phyloP scores from a whole-genome alignment of 2,888 invertebrate species.

The Cephus nigrinus region DNA sequence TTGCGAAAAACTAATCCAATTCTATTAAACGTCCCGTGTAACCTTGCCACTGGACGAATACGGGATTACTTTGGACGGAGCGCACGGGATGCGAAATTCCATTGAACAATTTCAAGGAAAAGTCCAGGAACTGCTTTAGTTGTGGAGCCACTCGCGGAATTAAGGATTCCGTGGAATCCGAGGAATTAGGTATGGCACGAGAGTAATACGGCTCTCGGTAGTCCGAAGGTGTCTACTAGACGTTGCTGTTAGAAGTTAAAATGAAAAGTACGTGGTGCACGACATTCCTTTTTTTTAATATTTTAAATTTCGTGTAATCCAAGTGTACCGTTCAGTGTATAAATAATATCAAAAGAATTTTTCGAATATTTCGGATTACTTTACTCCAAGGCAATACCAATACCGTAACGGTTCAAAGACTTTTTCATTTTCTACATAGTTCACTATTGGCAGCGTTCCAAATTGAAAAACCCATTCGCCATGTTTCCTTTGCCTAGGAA shows the following conservation, averaged over 20 bases:
- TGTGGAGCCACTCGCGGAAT: slow-evolving; percentile 1
- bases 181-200: not conserved
- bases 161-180: not conserved
- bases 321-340: no score
- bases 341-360: not conserved
- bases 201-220: not conserved
- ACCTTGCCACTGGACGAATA: not conserved
- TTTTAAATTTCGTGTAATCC: not conserved
- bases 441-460: slow-evolving; percentile 40
- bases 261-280: not conserved
- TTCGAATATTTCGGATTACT: not conserved
- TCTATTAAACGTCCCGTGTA: not conserved
- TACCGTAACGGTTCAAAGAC: not conserved
- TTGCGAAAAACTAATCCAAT: not conserved
- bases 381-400: not conserved
- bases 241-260: not conserved
- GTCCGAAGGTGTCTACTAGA: not conserved
- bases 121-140: not conserved
- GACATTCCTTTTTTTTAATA: not conserved
- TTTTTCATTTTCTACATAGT: not conserved
- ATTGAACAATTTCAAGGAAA: not conserved
- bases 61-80: not conserved
- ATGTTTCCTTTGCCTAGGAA: slow-evolving; percentile 54
- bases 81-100: not conserved
- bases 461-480: slow-evolving; percentile 65